Base-by-base conservation (phyloP, 2,797 vertebrate genomes). In the Martes flavigula region DNA sequence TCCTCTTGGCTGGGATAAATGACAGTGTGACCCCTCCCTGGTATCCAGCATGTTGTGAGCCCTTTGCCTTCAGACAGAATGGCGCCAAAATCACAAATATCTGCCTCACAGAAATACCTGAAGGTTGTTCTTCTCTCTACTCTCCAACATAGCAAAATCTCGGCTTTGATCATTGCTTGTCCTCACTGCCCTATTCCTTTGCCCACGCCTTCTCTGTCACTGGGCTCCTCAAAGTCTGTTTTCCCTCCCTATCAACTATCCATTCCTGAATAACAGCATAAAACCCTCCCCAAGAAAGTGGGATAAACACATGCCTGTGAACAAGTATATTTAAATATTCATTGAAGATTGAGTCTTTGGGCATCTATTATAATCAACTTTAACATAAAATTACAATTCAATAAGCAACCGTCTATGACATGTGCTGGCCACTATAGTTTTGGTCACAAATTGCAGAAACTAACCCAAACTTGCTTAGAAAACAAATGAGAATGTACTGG, bases 41-140 rank as follows among this genome's bases (percentile, higher is more conserved):
- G 77, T 21, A 72, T 48, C 73, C 38, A 62, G 68, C 40, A 58
- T 2, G 0, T 27, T 46, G 51, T 9, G 48, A 77, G 94, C 38
- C 73, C 86, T 72, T 51, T 56, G 43, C 46, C 72, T 91, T 88
- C 56, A 83, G 40, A 94, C 5, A 91, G 90, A 94, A 96, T 72
- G 94, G 40, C 0, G 0, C 51, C 66, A 51, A 15, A 32, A 43
- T 66, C 89, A 83, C 88, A 88, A 83, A 56, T 72, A 18, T 54
- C 54, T 64, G 15, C 23, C 30, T 3, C 12, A 1, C 25, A 68
- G 56, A 68, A 70, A 64, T 81, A 78, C 60, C 21, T 35, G 40
- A n/a, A 91, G 43, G 48, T 25, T 43, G 7, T 51, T 43, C 51
- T 30, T 56, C 27, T 48, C 27, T 66, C 32, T 20, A 0, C 43